Conservation (phyloP, 2,888 invertebrate species). For the Charanyca ferruginea region DNA sequence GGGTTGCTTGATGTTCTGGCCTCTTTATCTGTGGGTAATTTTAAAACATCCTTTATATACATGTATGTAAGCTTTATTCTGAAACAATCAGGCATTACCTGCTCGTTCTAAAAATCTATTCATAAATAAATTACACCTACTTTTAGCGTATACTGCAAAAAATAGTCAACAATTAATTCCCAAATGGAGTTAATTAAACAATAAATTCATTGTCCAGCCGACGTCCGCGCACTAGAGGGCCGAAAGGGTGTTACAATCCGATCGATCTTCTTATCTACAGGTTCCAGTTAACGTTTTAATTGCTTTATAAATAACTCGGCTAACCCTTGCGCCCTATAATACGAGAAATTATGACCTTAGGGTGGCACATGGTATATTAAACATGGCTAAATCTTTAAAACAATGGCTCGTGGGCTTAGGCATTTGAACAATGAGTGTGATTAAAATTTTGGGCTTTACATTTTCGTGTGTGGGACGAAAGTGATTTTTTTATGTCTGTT, state of each 20-base stretch:
- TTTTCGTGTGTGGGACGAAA: constrained; percentile 41
- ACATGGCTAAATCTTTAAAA: constrained; percentile 63
- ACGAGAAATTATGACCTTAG: constrained; percentile 84
- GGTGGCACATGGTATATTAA: constrained; percentile 74
- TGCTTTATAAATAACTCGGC: constrained; percentile 89
- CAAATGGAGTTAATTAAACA: constrained; percentile 60
- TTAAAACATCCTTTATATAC: too few species aligned
- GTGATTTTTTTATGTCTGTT: constrained; percentile 43
- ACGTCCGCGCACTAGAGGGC: constrained; percentile 52
- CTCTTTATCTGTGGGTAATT: too few species aligned
- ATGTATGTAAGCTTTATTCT: too few species aligned
- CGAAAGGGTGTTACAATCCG: constrained; percentile 73
- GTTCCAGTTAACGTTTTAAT: constrained; percentile 86
- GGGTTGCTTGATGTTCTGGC: too few species aligned
- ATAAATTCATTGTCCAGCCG: constrained; percentile 59
- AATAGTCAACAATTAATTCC: constrained; percentile 48
- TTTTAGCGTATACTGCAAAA: constrained; percentile 24
- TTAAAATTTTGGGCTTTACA: constrained; percentile 61
- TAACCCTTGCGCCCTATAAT: constrained; percentile 78
- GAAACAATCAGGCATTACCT: too few species aligned
- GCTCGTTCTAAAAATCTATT: too few species aligned
- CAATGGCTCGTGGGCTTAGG: constrained; percentile 60
- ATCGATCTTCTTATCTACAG: constrained; percentile 81
- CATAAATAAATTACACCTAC: not conserved
- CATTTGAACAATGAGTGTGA: constrained; percentile 62